A percentile compares a stretch with the other conserved stretches of the same genome.
phyloP scores from a whole-genome alignment of 2,888 invertebrate species.

The Ommatoiulus sabulosus region DNA sequence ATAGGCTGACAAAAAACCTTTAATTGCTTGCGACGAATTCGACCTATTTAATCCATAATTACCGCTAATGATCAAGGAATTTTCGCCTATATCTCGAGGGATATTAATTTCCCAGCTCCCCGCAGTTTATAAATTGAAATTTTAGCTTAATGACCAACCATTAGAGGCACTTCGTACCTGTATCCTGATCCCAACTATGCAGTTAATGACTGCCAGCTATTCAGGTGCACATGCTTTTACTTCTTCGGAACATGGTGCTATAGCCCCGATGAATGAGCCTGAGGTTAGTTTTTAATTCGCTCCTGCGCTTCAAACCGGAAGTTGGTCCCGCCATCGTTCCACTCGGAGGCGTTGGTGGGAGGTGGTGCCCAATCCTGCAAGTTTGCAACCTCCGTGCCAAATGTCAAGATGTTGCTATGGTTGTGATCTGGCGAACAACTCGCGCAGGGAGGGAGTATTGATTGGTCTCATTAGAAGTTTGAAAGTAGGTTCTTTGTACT shows the following conservation, averaged over 20 bases:
- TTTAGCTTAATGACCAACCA: neutral
- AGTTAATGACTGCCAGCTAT: neutral
- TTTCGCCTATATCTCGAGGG: neutral
- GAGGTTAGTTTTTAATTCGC: neutral
- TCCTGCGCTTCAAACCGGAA: neutral
- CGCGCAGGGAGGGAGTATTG: neutral
- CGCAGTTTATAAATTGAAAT: slow-evolving; percentile 14
- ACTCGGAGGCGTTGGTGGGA: neutral
- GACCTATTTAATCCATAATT: slow-evolving; percentile 9
- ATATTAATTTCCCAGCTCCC: neutral
- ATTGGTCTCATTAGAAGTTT: slow-evolving; percentile 34
- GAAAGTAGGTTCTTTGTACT: slow-evolving; percentile 20
- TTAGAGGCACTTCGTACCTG: neutral
- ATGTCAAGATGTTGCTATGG: slow-evolving; percentile 28
- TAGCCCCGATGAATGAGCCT: neutral
- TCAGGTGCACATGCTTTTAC: neutral
- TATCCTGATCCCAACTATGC: neutral
- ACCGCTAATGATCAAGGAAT: neutral
- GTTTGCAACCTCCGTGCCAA: neutral
- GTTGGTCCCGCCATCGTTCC: neutral
- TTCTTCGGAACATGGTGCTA: neutral
- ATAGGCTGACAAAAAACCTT: neutral
- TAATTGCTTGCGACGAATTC: neutral
- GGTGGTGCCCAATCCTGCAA: neutral
- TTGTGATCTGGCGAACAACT: slow-evolving; percentile 6